Evolutionary conservation across 30 jellyfish, hydroid and myxozoan genomes (phyloP).

Genomic region (Pelagia noctiluca): DNA sequence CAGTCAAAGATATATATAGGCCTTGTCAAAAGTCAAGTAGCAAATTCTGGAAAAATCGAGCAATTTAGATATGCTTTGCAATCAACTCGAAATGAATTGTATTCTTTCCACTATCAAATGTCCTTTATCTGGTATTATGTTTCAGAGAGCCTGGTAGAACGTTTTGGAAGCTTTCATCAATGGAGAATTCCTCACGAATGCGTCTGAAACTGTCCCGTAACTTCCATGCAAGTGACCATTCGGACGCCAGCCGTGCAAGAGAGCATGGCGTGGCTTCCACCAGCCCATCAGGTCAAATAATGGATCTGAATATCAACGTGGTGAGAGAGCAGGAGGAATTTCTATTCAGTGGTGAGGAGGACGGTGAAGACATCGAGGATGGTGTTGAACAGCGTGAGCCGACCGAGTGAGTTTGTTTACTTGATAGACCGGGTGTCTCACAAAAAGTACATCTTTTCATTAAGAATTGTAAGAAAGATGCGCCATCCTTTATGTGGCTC

Average conservation of each 20-base stretch:
- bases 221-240: slow-evolving; percentile 65
- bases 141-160: slow-evolving; percentile 55
- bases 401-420: slow-evolving; percentile 41
- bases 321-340: slow-evolving; percentile 58
- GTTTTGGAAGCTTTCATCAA: slow-evolving; percentile 79
- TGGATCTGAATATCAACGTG: slow-evolving; percentile 46
- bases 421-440: too few relatives aligned
- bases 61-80: too few relatives aligned
- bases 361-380: slow-evolving; percentile 62
- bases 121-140: too few relatives aligned
- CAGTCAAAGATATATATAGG: too few relatives aligned
- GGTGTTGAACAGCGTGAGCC: slow-evolving; percentile 52
- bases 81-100: too few relatives aligned
- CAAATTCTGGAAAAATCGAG: too few relatives aligned
- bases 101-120: too few relatives aligned
- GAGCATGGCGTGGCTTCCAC: slow-evolving; percentile 42
- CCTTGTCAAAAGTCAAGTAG: too few relatives aligned
- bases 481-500: too few relatives aligned
- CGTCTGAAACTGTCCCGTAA: slow-evolving; percentile 80
- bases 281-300: slow-evolving; percentile 28
- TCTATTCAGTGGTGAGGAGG: slow-evolving; percentile 73
- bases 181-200: slow-evolving; percentile 93
- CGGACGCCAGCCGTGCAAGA: slow-evolving; percentile 76
- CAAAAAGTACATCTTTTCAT: too few relatives aligned
- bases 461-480: too few relatives aligned